Percentiles rank a stretch among this genome's conserved stretches.
Evolutionary conservation across 2,113 vertebrate genomes (phyloP).

Genomic region (Platysteira castanea): DNA sequence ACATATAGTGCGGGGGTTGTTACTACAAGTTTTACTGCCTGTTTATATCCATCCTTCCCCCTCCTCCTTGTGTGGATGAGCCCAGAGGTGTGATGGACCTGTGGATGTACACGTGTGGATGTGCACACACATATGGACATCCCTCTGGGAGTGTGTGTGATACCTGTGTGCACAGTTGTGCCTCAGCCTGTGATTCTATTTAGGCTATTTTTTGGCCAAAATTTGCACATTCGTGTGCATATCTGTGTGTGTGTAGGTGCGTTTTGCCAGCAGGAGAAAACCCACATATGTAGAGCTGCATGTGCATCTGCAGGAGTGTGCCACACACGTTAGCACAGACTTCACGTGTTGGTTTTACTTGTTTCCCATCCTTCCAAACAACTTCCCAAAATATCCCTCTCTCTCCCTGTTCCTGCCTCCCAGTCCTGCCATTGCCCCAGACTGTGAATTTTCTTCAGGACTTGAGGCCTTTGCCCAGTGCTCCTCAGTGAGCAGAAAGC

Average conservation of each 20-base stretch:
- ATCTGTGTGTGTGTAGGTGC: not conserved
- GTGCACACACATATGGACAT: accelerated
- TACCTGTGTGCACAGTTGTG: not conserved
- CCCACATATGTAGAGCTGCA: not conserved
- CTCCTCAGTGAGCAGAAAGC: conserved; percentile 34
- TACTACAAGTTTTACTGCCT: not conserved
- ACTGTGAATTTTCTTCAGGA: not conserved
- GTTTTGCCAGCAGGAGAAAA: not conserved
- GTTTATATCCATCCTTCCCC: not conserved
- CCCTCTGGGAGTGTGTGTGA: not conserved
- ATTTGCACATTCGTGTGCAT: not conserved
- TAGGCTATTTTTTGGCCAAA: not conserved
- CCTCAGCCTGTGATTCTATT: not conserved
- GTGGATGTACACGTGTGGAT: not conserved
- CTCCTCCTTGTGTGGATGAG: not conserved
- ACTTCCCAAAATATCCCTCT: not conserved
- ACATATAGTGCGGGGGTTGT: accelerated
- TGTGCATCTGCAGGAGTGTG: not conserved
- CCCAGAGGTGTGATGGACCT: not conserved
- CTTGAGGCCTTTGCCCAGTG: not conserved
- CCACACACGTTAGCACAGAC: not conserved
- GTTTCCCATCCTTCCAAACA: not conserved
- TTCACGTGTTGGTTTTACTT: not conserved
- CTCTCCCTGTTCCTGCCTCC: not conserved
- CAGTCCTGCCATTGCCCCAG: not conserved